phyloP scores from a whole-genome alignment of 2,113 vertebrate genomes.

The Oncorhynchus masou region DNA sequence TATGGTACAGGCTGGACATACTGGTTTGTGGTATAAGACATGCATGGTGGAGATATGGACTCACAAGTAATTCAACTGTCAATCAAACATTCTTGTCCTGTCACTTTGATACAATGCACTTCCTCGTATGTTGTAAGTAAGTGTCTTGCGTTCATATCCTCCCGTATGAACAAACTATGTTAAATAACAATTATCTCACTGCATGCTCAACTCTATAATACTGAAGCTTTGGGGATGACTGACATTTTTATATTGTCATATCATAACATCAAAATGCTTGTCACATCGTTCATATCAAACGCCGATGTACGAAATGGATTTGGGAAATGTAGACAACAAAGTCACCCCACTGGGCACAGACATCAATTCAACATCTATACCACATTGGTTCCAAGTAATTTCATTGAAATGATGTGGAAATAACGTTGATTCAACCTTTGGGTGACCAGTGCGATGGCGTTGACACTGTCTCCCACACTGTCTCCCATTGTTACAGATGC shows the following conservation, averaged over 20 bases:
- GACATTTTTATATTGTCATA: background rate
- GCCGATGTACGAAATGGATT: too few relatives aligned
- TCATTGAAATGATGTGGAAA: too few relatives aligned
- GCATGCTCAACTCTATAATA: constrained; percentile 1
- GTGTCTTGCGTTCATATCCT: background rate
- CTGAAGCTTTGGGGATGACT: background rate
- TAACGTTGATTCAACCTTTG: too few relatives aligned
- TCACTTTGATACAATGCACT: background rate
- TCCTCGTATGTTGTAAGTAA: constrained; percentile 6
- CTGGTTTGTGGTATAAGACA: constrained; percentile 12
- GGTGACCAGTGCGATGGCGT: too few relatives aligned
- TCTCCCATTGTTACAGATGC: too few relatives aligned
- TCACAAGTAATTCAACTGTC: constrained; percentile 36
- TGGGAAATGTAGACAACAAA: background rate
- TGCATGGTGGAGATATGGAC: constrained; percentile 16
- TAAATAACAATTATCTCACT: constrained; percentile 7
- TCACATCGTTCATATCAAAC: too few relatives aligned
- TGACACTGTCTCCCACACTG: too few relatives aligned
- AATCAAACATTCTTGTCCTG: constrained; percentile 14
- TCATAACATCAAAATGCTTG: too few relatives aligned
- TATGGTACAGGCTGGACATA: constrained; percentile 2
- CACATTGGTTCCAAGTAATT: too few relatives aligned
- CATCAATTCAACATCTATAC: too few relatives aligned
- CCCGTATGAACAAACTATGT: background rate
- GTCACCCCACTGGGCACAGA: too few relatives aligned